Evolutionary conservation across 2,888 invertebrate genomes (phyloP), one percentile per base, ranked within the genome.

Genomic region (Stenotaenia linearis): DNA sequence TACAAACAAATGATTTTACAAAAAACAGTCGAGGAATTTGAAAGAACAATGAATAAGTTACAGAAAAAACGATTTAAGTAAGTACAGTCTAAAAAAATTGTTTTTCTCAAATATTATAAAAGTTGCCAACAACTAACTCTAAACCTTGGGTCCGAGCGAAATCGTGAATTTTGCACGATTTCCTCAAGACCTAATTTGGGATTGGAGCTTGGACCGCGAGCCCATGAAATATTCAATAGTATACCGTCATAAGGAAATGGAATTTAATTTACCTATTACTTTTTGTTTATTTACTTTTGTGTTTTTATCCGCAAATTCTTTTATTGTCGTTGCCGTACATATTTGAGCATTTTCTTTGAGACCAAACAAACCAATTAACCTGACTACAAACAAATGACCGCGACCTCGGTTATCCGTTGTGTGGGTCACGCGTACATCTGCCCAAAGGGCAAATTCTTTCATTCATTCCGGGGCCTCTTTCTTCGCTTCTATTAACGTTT

Each of bases 311-410:
- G n/a, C 18, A 50, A 50, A 50, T 69, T 69, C 28, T 15, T 28
- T 10, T 28, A 25, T 0, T 12, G 69, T 25, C 69, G 69, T n/a
- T 9, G 28, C 69, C 25, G 69, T 25, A 69, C 69, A 12, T 50
- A 40, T 28, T 25, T 25, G 25, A 69, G 28, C 25, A 69, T 69
- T 69, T 69, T 69, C 69, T 28, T 50, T 25, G 69, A 28, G 69
- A 10, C 69, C 28, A 69, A 69, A 69, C 69, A 69, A 69, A 69
- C 69, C 69, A 69, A 69, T 69, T 69, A 69, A 69, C 69, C 69
- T 69, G 69, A 69, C 69, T 69, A 69, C 69, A 69, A 45, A 69
- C 69, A 69, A 69, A 69, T 69, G 69, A 69, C 69, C 69, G 69
- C 69, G 69, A 69, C 69, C 69, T 69, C 69, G 69, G 69, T 28